A percentile compares a stretch with the other conserved stretches of the same genome.
phyloP scores from a whole-genome alignment of 2,888 invertebrate species.

The Rhabditoides inermis region DNA sequence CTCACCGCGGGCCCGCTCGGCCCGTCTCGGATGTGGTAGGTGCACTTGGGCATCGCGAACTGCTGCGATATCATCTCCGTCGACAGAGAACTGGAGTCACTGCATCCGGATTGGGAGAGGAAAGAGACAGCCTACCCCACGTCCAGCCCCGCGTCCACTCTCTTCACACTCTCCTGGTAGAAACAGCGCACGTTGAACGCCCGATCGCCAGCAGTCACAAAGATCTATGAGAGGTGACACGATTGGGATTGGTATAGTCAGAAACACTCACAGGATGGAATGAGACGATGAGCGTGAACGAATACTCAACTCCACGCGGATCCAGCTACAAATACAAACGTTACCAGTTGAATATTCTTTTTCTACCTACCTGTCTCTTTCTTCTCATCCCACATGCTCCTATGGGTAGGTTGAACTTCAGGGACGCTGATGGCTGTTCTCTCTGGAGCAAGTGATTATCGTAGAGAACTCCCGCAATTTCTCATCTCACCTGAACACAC shows the following conservation, averaged over 20 bases:
- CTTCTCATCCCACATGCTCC: constrained; percentile 52
- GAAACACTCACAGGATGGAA: constrained; percentile 40
- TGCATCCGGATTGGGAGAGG: background rate
- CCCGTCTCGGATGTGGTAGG: constrained; percentile 42
- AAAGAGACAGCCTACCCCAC: constrained; percentile 30
- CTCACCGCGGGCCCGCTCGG: background rate
- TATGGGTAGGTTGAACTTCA: constrained; percentile 43
- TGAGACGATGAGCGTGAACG: constrained; percentile 49
- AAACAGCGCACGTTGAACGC: constrained; percentile 51
- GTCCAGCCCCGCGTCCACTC: constrained; percentile 44
- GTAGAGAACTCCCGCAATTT: constrained; percentile 10
- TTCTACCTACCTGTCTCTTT: constrained; percentile 34
- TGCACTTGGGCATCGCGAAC: constrained; percentile 47
- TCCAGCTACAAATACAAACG: constrained; percentile 12
- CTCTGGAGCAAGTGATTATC: constrained; percentile 6
- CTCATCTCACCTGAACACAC: constrained; percentile 36
- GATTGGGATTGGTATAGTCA: background rate
- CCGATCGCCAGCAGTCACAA: constrained; percentile 49
- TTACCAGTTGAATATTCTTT: background rate
- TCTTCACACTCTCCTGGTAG: constrained; percentile 50
- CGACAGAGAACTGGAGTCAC: constrained; percentile 30
- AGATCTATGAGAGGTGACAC: constrained; percentile 17
- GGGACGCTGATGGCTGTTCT: background rate
- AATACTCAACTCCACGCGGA: constrained; percentile 50
- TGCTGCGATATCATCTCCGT: constrained; percentile 46